Base-by-base conservation (phyloP, 2,888 invertebrate species). In the Xylota sylvarum region DNA sequence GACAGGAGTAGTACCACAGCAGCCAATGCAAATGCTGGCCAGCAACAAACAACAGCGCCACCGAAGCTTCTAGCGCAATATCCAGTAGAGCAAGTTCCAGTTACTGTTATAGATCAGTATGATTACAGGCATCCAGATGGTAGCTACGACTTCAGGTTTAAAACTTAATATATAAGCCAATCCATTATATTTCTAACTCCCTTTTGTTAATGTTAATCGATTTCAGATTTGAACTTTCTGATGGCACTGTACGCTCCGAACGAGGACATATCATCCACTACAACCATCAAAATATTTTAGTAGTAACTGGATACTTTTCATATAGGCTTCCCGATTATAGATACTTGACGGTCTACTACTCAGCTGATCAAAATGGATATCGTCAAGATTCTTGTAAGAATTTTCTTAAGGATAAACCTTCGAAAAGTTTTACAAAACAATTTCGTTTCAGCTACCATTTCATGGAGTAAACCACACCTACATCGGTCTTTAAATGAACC, bases 181-280 rank as follows among this genome's bases (percentile, higher is more conserved):
- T 17, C 3, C 55, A 23, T 62, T 9, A 9, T 35, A 37, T 65
- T 12, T 1, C 9, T 5, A 27, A 14, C 46, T 55, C 19, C 23
- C 2, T 23, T 23, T 3, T 3, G 23, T 23, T 23, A 23, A 23
- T 3, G 23, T 23, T 2, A 23, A 23, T 3, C 3, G 3, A 40
- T 77, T 77, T 55, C 79, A 92, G 92, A 1, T 92, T 89, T 46
- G 92, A 91, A 64, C 70, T 90, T 58, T 89, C 90, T 35, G 92
- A 92, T 56, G 91, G 90, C 2, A 90, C 91, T 0, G 90, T 91
- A 0, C 91, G 91, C n/a, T 92, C 91, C 52, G 92, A 92, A 60
- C 90, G 90, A 10, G 92, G 92, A 7, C 92, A 91, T 65, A 90
- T 92, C 9, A 88, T 89, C 40, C 79, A 81, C 12, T 52, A 89